Evolutionary conservation across 2,888 invertebrate species (phyloP), one percentile per base, ranked within the genome.

Genomic region (Tethea ocularis): DNA sequence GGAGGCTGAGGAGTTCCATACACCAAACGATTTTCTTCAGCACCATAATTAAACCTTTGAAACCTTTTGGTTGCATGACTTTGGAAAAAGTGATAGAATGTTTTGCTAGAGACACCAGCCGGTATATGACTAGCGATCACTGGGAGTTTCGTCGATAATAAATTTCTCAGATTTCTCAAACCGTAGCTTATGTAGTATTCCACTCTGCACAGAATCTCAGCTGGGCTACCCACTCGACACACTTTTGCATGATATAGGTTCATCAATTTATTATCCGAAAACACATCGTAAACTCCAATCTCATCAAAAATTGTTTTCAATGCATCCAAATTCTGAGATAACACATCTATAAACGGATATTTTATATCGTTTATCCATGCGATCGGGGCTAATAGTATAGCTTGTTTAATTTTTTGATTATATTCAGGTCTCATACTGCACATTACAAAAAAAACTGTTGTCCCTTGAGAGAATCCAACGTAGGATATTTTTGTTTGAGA

Each of bases 391-490:
- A 91, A 64, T 53, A 90, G 68, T 56, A 90, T 64, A n/a, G 90
- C 88, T 58, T 85, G 82, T 59, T 83, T 76, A 57, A 91, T 86
- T 74, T 88, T 89, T 7, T 73, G 69, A 64, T 91, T 91, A 68
- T 87, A 91, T 61, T 87, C 86, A 3, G 88, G 88, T 56, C 66
- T 78, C 68, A 77, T 64, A 61, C 88, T 89, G 67, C 88, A 85
- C 85, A 91, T 80, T 0, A 89, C 83, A 38, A 90, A 77, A 66
- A 91, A 90, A 53, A 83, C 77, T 1, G 89, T 89, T 0, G 88
- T 87, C 59, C 91, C 91, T 78, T 91, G 90, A 24, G 91, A 91
- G 75, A 86, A 91, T 61, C 89, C 91, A 52, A 91, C 72, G 63
- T 90, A 91, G n/a, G 83, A 83, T 41, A 91, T 63, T 70, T 83